These are phyloP conservation scores for Pyrocephalus nanus DNA, from an alignment of 2,797 vertebrate species.

Conservation along the genomic window DNA sequence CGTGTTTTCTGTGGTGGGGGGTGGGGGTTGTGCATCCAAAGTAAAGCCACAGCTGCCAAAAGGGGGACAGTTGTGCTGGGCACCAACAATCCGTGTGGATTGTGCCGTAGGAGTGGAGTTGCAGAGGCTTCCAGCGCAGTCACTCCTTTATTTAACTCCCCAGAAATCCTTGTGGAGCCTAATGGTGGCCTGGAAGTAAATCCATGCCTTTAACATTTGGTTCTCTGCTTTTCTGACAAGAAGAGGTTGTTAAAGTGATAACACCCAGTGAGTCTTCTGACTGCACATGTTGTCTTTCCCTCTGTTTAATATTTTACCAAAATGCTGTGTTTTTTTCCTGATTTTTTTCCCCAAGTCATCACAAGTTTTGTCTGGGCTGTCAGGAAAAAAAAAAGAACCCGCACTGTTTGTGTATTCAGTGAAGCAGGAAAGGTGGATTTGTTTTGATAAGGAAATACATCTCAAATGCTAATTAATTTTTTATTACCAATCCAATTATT, in stretches of 20 bases:
- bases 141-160: background rate
- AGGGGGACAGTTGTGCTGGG: background rate
- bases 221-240: background rate
- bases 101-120: background rate
- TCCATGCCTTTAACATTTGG: background rate
- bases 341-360: background rate
- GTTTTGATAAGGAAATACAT: background rate
- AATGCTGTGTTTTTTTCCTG: background rate
- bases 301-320: conserved; percentile 7
- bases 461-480: background rate
- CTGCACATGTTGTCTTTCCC: background rate
- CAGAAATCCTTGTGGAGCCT: background rate
- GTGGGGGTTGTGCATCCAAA: background rate
- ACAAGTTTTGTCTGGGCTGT: background rate
- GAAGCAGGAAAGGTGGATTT: background rate
- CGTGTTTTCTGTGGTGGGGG: rapidly evolving
- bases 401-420: background rate
- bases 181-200: background rate
- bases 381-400: background rate
- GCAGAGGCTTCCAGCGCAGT: background rate
- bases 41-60: background rate
- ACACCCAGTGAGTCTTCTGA: background rate
- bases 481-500: background rate
- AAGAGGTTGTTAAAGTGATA: background rate
- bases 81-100: background rate